Evolutionary conservation across 2,113 vertebrate species (phyloP).

Genomic region (Cochlearius cochlearius): DNA sequence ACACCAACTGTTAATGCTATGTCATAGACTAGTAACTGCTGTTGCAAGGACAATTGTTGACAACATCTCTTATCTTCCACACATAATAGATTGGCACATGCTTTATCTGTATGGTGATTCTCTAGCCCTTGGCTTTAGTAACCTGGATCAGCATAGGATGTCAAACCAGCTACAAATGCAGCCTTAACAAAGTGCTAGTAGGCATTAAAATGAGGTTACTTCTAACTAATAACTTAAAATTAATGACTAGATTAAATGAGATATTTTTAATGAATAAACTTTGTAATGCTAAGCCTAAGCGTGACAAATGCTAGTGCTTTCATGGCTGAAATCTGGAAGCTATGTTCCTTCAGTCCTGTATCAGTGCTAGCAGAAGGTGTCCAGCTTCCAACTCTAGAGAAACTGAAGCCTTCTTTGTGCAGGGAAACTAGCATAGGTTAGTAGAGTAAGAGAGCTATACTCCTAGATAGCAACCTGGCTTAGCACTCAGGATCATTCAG

Average conservation of each 20-base stretch:
- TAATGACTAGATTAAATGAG: background rate
- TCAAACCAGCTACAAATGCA: background rate
- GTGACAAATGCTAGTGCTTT: background rate
- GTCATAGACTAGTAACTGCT: background rate
- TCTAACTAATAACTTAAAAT: background rate
- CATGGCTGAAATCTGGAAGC: background rate
- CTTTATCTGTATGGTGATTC: background rate
- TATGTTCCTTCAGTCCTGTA: background rate
- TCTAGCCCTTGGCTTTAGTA: constrained; percentile 2
- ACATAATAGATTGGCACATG: background rate
- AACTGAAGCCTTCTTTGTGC: background rate
- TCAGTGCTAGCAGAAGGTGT: background rate
- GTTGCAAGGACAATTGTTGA: background rate
- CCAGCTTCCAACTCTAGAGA: background rate
- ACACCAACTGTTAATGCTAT: background rate
- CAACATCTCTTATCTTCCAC: background rate
- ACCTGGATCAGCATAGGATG: background rate
- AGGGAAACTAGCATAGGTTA: background rate
- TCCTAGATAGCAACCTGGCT: background rate
- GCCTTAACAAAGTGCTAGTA: background rate
- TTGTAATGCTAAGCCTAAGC: background rate
- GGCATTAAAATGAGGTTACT: background rate
- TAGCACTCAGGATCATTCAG: background rate
- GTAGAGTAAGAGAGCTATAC: background rate
- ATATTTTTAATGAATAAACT: background rate